Base-by-base conservation (phyloP, 2,797 vertebrate genomes). In the Rhynchonycteris naso region DNA sequence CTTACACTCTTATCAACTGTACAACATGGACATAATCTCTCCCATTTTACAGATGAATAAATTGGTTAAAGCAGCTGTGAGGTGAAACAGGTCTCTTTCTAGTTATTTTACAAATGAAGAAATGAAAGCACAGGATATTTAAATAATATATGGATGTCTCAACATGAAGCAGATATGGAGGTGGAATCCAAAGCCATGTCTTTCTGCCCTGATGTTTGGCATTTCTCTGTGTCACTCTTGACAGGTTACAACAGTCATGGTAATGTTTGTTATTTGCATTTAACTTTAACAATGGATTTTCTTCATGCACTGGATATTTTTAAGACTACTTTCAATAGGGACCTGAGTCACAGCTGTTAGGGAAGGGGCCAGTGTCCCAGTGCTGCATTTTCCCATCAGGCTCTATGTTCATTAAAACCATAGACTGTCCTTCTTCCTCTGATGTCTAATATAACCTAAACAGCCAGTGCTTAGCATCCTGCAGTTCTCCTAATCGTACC, bases 401-500 rank as follows among this genome's bases (percentile, higher is more conserved):
- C 2, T 87, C 19, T 47, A 19, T 26, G 15, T 13, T 18, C 21
- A 69, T 35, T 28, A 30, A 86, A 76, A 59, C 18, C 61, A 65
- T 2, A 15, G 11, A 59, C 24, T 24, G 58, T 78, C 52, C 50
- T 69, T 28, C 76, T 47, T 71, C 15, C 2, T 71, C n/a, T 5
- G 28, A 82, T 87, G 87, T 83, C 16, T 90, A 65, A 15, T 93
- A 54, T 63, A 69, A 90, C n/a, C n/a, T 43, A 72, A 52, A 75
- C 63, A 83, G 65, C 58, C 35, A 52, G 24, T 61, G 79, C 50
- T 75, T 58, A 43, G 28, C 63, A 58, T 76, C 71, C 71, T 83
- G 33, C 16, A 90, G n/a, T 93, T 82, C 16, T 79, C 35, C 63
- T 74, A 33, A 81, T 85, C 56, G 15, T 47, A 69, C 35, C 12